A percentile compares a stretch with the other conserved stretches of the same genome.
Conservation (phyloP, 2,888 invertebrate species). For the Choreutis nemorana region DNA sequence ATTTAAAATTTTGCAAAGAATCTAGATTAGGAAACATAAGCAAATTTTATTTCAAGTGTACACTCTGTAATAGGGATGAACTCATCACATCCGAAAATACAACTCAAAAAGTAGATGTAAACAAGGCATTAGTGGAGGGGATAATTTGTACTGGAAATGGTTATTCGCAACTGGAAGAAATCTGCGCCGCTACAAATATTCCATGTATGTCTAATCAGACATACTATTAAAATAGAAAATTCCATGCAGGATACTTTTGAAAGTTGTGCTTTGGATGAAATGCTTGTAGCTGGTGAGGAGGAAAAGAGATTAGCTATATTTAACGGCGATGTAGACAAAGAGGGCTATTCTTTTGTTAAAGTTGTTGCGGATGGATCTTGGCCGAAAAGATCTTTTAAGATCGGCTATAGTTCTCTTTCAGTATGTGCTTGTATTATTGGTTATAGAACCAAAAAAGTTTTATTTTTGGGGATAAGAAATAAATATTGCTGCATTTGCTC, state of each 20-base stretch:
- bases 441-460: constrained; percentile 4
- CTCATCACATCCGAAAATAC: too few relatives aligned
- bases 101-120: too few relatives aligned
- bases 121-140: constrained; percentile 1
- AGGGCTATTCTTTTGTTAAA: constrained; percentile 1
- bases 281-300: constrained; percentile 5
- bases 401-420: constrained; percentile 2
- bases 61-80: too few relatives aligned
- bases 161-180: constrained; percentile 6
- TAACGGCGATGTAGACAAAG: constrained; percentile 1
- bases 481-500: constrained; percentile 3
- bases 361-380: constrained; percentile 6
- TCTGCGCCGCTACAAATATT: constrained; percentile 6
- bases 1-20: too few relatives aligned
- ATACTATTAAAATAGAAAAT: constrained; percentile 3
- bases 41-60: too few relatives aligned
- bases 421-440: constrained; percentile 5
- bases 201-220: constrained; percentile 5
- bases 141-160: constrained; percentile 4
- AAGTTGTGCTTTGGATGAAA: constrained; percentile 6
- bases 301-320: constrained; percentile 6
- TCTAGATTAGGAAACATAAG: too few relatives aligned
- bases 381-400: constrained; percentile 5
- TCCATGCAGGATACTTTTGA: background rate
- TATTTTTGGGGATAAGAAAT: constrained; percentile 5